These are phyloP conservation scores for Spilosoma lubricipeda DNA, from an alignment of 2,888 invertebrate genomes.

Conservation along the genomic window DNA sequence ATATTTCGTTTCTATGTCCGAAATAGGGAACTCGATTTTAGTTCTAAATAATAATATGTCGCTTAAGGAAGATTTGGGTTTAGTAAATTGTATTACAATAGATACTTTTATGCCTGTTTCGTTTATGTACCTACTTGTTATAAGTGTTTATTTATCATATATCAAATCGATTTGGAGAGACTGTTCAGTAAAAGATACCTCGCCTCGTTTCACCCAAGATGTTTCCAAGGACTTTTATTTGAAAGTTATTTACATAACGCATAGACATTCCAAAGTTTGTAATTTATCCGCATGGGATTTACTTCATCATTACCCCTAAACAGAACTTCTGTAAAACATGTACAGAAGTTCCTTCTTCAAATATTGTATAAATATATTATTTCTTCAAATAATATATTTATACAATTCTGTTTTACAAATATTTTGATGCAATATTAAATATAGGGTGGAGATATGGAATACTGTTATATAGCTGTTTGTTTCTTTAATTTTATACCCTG, in stretches of 20 bases:
- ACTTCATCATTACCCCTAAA: background rate
- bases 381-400: no score
- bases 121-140: background rate
- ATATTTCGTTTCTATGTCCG: background rate
- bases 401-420: no score
- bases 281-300: background rate
- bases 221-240: background rate
- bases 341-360: no score
- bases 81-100: background rate
- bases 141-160: background rate
- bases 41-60: background rate
- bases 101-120: background rate
- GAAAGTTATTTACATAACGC: background rate
- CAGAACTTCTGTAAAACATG: no score
- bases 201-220: background rate
- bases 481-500: no score
- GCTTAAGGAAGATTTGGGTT: background rate
- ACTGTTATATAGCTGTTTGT: no score
- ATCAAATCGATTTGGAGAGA: background rate
- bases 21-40: background rate
- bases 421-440: no score
- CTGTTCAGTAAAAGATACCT: background rate
- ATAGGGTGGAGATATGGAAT: no score
- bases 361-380: no score
- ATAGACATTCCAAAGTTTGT: background rate